Evolutionary conservation across 2,888 invertebrate genomes (phyloP).

Genomic region (Auanema sp.): DNA sequence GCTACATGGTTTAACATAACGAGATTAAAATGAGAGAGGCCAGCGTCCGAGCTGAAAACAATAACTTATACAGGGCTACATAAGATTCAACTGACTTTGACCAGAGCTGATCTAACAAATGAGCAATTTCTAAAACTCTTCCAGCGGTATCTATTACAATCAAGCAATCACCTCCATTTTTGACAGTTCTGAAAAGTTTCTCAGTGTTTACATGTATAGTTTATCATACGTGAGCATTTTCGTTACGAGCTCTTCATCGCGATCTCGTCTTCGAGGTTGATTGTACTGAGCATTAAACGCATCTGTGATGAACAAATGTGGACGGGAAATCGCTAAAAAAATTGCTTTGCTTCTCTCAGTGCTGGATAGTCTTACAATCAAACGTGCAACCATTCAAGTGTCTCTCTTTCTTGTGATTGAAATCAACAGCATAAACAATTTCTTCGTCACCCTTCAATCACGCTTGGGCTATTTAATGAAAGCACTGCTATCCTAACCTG

Average conservation of each 20-base stretch:
- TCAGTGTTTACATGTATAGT: neutral
- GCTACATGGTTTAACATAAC: constrained; percentile 92
- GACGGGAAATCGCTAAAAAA: constrained; percentile 76
- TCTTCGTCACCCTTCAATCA: constrained; percentile 75
- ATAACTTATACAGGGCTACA: no score
- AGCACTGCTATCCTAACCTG: neutral
- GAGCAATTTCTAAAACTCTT: constrained; percentile 89
- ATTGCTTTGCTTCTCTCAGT: neutral
- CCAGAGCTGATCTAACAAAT: constrained; percentile 76
- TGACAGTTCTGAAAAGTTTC: constrained; percentile 72
- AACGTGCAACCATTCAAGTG: constrained; percentile 63
- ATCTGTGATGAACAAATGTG: constrained; percentile 90
- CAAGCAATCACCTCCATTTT: constrained; percentile 91
- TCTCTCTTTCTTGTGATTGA: constrained; percentile 97
- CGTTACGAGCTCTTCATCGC: constrained; percentile 96
- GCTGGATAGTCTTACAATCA: constrained; percentile 37
- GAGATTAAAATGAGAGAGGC: constrained; percentile 88
- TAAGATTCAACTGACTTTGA: constrained; percentile 37
- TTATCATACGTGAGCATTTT: constrained; percentile 56
- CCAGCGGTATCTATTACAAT: constrained; percentile 93
- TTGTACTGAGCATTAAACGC: constrained; percentile 94
- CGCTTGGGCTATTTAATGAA: neutral
- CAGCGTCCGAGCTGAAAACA: constrained; percentile 78
- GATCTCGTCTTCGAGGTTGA: constrained; percentile 75
- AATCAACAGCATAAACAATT: constrained; percentile 80